Evolutionary conservation across 2,888 invertebrate genomes (phyloP), one percentile per base, ranked within the genome.

Genomic region (Stictocephala bisonia): DNA sequence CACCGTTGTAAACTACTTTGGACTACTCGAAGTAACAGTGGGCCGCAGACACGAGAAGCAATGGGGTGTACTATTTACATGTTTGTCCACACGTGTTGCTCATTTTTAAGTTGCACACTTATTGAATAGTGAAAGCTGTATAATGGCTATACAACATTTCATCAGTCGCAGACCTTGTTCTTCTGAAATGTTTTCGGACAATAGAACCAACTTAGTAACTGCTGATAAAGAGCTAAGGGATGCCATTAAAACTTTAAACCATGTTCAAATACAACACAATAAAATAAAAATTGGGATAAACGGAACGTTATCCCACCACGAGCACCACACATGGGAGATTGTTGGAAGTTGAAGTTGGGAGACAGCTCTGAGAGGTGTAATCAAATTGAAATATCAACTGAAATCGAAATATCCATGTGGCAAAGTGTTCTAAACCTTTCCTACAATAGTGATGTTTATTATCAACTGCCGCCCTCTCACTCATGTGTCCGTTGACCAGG

Each of bases 161-260:
- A 56, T 56, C 24, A 56, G 56, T n/a, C 56, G 56, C 1, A 56
- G 56, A 29, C 56, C 56, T n/a, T 56, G 56, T 29, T 31, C 56
- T 29, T 56, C 56, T 2, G 56, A 56, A 3, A 56, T 56, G 29
- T 56, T 27, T 29, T 56, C 56, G 1, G 56, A 56, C 13, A 56
- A 29, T 15, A 18, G 56, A 15, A 56, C 27, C 6, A 56, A 56
- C 15, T 29, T 56, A 18, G 56, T 56, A 1, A 31, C 56, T 15
- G n/a, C 56, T n/a, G 56, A 56, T 1, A 51, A 51, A 26, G 51
- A 51, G 22, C 51, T 51, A n/a, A 13, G 51, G 11, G 27, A 51
- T 24, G 24, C 51, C 2, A 27, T 51, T 2, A 51, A 51, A n/a
- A 3, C 4, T 2, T 13, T 51, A 13, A 26, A 51, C 15, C 6